These are phyloP conservation scores for Cepaea hortensis DNA, from an alignment of 2,888 invertebrate genomes.

Conservation along the genomic window DNA sequence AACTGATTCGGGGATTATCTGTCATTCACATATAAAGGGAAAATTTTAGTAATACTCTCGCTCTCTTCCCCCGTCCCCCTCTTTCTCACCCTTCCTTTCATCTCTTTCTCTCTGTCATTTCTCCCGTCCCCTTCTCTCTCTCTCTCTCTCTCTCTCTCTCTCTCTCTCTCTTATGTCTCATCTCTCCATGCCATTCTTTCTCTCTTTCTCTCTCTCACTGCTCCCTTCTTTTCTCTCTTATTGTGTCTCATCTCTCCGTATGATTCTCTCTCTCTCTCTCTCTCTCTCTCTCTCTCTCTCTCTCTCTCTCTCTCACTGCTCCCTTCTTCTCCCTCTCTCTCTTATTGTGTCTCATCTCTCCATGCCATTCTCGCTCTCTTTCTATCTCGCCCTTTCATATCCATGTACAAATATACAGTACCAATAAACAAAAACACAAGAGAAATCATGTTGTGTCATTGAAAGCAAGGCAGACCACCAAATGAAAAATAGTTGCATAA, in stretches of 20 bases:
- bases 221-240: background rate
- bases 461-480: too few relatives aligned
- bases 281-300: background rate
- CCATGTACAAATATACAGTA: too few relatives aligned
- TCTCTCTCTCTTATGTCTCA: background rate
- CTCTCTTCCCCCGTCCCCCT: background rate
- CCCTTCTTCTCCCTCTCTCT: too few relatives aligned
- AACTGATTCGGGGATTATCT: background rate
- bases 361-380: too few relatives aligned
- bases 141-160: background rate
- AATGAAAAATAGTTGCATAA: too few relatives aligned
- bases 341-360: too few relatives aligned
- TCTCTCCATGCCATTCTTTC: background rate
- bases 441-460: too few relatives aligned
- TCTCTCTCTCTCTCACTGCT: constrained; percentile 6
- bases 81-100: too few relatives aligned
- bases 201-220: background rate
- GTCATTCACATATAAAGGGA: background rate
- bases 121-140: background rate
- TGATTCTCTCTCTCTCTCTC: background rate
- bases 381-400: too few relatives aligned
- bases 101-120: too few relatives aligned
- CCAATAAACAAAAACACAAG: too few relatives aligned
- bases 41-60: background rate
- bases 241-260: background rate